These are phyloP conservation scores for Luperina testacea DNA, from an alignment of 2,888 invertebrate genomes.

Conservation along the genomic window DNA sequence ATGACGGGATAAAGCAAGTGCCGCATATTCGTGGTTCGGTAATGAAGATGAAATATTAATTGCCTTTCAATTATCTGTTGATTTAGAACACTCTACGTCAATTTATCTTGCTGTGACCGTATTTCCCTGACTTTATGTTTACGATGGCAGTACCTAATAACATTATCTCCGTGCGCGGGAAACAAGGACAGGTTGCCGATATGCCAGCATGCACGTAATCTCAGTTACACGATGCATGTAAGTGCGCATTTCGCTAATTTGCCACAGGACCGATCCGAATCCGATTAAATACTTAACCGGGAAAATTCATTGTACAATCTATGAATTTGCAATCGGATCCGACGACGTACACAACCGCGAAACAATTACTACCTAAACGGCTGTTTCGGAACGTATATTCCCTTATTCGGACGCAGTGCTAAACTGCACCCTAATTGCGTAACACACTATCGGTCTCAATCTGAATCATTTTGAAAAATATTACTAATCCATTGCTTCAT, in stretches of 20 bases:
- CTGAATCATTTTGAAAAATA: no score
- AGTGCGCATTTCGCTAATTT: neutral
- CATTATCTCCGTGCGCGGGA: neutral
- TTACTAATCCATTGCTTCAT: no score
- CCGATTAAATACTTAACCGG: neutral
- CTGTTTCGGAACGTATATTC: neutral
- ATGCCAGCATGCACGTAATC: neutral
- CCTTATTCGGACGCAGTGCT: neutral
- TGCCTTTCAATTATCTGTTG: neutral
- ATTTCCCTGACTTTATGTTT: neutral
- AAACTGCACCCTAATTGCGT: neutral
- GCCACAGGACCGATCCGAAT: neutral
- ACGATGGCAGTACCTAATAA: no score
- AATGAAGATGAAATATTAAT: neutral
- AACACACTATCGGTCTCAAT: no score
- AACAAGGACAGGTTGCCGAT: no score
- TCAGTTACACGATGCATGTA: neutral
- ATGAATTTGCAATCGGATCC: neutral
- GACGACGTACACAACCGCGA: neutral
- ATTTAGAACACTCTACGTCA: neutral
- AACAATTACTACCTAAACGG: neutral
- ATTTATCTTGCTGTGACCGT: neutral
- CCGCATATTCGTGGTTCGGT: no score
- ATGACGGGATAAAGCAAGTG: no score
- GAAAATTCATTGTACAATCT: neutral